Conservation (phyloP, 2,888 invertebrate species). For the Tuberolachnus salignus region DNA sequence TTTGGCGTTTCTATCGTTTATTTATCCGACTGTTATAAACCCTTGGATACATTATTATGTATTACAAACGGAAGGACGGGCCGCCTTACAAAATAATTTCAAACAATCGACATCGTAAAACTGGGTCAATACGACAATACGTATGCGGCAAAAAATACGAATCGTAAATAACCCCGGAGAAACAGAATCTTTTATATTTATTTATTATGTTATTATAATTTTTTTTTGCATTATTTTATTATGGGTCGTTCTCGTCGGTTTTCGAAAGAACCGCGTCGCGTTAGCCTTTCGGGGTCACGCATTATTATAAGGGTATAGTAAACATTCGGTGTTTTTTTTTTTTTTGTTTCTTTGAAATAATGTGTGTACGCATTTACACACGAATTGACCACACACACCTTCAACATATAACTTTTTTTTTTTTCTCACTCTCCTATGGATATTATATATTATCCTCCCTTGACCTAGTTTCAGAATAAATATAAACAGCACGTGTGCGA, state of each 20-base stretch:
- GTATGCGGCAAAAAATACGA: neutral
- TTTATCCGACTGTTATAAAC: too few species aligned
- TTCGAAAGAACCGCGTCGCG: conserved; percentile 28
- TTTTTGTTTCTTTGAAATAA: conserved; percentile 35
- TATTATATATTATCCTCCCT: neutral
- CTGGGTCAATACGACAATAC: conserved; percentile 11
- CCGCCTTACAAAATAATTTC: neutral
- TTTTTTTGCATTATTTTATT: conserved; percentile 42
- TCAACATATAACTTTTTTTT: neutral
- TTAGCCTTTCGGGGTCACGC: conserved; percentile 35
- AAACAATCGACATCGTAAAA: neutral
- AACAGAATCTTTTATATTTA: conserved; percentile 12
- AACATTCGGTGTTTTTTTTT: conserved; percentile 10
- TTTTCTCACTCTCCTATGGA: neutral
- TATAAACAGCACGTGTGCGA: neutral
- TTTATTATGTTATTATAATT: conserved; percentile 26
- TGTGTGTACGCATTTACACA: neutral
- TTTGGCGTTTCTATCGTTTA: too few species aligned
- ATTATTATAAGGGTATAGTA: conserved; percentile 31
- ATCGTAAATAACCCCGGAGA: conserved; percentile 24
- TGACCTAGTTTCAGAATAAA: conserved; percentile 18
- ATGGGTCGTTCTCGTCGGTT: conserved; percentile 1
- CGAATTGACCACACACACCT: conserved; percentile 9
- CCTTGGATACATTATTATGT: too few species aligned
- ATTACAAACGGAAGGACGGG: neutral